These are phyloP conservation scores for Lutjanus campechanus DNA, from an alignment of 2,797 vertebrate genomes.

Conservation along the genomic window DNA sequence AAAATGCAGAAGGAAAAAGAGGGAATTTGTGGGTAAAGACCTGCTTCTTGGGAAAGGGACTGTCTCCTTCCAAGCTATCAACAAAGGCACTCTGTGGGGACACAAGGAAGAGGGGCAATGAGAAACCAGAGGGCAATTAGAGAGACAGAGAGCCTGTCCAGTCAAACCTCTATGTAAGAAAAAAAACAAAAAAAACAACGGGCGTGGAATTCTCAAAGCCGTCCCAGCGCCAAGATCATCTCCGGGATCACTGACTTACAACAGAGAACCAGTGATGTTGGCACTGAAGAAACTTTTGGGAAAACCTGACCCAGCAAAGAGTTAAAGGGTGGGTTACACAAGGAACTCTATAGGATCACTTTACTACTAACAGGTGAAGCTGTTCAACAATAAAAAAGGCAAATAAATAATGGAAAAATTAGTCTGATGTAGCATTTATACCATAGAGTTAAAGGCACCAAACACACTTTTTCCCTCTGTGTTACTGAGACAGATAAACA, in stretches of 20 bases:
- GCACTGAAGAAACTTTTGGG: conserved; percentile 32
- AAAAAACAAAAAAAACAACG: neutral
- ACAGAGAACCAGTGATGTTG: conserved; percentile 62
- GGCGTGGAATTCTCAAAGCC: conserved; percentile 43
- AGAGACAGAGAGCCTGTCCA: conserved; percentile 43
- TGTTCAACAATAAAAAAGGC: conserved; percentile 14
- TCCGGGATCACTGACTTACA: conserved; percentile 57
- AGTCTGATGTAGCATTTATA: conserved; percentile 20
- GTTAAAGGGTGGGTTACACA: conserved; percentile 41
- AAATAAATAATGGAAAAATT: conserved; percentile 20
- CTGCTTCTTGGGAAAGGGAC: conserved; percentile 91
- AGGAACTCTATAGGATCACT: conserved; percentile 17
- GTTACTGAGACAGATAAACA: neutral
- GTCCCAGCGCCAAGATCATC: conserved; percentile 60
- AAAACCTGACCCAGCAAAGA: conserved; percentile 53
- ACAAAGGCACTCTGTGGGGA: conserved; percentile 92
- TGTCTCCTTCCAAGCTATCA: conserved; percentile 93
- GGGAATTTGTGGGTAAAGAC: conserved; percentile 86
- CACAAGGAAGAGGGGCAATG: conserved; percentile 87
- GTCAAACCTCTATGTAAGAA: conserved; percentile 20
- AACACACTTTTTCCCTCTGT: neutral
- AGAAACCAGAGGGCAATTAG: conserved; percentile 75
- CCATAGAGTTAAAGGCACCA: neutral
- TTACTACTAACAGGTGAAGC: conserved; percentile 26
- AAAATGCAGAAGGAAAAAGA: conserved; percentile 77